phyloP scores from a whole-genome alignment of 23 tunicate species.

The Trididemnum nubilum region DNA sequence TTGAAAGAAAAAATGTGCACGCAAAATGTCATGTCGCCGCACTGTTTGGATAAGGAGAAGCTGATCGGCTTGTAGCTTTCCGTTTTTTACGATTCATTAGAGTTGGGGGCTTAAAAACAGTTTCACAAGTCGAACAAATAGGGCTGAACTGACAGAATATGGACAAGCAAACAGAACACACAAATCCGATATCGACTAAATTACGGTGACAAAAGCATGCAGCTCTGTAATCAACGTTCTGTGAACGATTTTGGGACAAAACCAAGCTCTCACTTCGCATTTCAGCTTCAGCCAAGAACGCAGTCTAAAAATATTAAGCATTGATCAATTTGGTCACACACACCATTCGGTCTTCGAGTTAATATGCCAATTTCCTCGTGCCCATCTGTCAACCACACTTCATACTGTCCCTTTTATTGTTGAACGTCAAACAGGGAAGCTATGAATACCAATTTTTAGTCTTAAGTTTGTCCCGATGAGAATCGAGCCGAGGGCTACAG shows the following conservation, averaged over 20 bases:
- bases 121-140: constrained; percentile 90
- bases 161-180: constrained; percentile 93
- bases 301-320: constrained; percentile 65
- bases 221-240: constrained; percentile 74
- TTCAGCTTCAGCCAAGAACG: constrained; percentile 72
- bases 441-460: too few relatives aligned
- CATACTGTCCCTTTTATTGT: too few relatives aligned
- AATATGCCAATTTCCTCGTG: too few relatives aligned
- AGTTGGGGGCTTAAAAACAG: constrained; percentile 77
- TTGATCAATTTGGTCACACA: neutral
- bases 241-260: constrained; percentile 32
- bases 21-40: neutral
- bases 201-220: constrained; percentile 91
- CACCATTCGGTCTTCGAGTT: neutral
- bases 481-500: too few relatives aligned
- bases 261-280: constrained; percentile 64
- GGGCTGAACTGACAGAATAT: constrained; percentile 94
- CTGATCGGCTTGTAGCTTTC: constrained; percentile 40
- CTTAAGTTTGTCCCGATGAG: too few relatives aligned
- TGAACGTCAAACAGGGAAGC: too few relatives aligned
- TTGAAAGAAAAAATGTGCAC: too few relatives aligned
- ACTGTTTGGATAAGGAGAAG: constrained; percentile 37
- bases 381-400: too few relatives aligned
- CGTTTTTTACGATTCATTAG: constrained; percentile 57
- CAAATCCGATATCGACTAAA: constrained; percentile 85